Conservation (phyloP, 2,797 vertebrate genomes). For the Chelidonichthys spinosus region DNA sequence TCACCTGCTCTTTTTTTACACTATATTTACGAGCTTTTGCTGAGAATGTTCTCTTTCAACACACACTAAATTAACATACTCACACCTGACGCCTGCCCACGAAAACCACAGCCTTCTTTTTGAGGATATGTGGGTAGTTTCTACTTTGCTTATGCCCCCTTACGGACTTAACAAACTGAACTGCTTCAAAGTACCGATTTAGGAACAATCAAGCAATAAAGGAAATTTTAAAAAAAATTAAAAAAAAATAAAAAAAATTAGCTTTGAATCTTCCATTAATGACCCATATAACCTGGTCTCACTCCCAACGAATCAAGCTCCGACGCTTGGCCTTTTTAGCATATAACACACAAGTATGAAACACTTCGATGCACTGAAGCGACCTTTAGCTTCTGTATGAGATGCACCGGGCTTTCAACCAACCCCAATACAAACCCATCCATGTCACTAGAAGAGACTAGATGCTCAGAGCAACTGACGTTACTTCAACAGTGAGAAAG, state of each 20-base stretch:
- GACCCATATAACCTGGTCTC: not conserved
- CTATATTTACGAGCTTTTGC: slow-evolving; percentile 4
- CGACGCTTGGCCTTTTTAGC: not conserved
- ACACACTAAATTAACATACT: not conserved
- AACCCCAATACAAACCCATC: too few relatives aligned
- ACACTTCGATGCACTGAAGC: not conserved
- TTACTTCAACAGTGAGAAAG: too few relatives aligned
- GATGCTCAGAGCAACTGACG: too few relatives aligned
- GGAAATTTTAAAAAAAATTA: too few relatives aligned
- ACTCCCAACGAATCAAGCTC: not conserved
- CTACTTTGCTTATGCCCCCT: not conserved
- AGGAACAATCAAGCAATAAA: not conserved
- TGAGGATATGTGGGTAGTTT: not conserved
- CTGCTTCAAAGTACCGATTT: not conserved
- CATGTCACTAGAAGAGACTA: too few relatives aligned
- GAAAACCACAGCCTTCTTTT: not conserved
- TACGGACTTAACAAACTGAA: not conserved
- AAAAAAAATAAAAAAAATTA: too few relatives aligned
- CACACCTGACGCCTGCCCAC: slow-evolving; percentile 13
- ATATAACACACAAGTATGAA: not conserved
- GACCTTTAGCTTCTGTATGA: not conserved
- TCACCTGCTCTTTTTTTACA: not conserved
- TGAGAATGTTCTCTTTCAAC: slow-evolving; percentile 28
- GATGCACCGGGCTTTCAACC: not conserved
- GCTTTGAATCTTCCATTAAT: not conserved